Evolutionary conservation across 2,797 vertebrate species (phyloP), one percentile per base, ranked within the genome.

Genomic region (Morus bassanus): DNA sequence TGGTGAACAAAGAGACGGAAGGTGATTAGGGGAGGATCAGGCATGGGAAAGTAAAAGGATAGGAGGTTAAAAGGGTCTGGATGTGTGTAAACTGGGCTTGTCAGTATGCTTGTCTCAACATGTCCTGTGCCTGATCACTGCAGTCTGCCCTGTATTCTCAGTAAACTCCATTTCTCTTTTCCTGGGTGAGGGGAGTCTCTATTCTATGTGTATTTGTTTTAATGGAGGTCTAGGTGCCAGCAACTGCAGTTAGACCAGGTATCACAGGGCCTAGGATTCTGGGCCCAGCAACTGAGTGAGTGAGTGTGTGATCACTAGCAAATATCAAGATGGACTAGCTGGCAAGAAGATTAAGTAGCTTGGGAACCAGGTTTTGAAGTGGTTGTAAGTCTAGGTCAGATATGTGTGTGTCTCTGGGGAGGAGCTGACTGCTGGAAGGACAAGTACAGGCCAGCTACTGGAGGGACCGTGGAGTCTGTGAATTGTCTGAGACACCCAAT

Each of bases 101-200:
- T n/a, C 3, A 24, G 27, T 35, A n/a, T 0, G 0, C 9, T 63
- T 68, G 18, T 59, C 18, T 70, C 35, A 39, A 37, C 18, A 46
- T 28, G 43, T 14, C 25, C 46, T 64, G 21, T 0, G 0, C 16
- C 2, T 18, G 13, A 6, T 53, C 39, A 17, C 21, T 63, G 43
- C 11, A 15, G 6, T n/a, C 59, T 83, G 31, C 43, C 5, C 11
- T 45, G 25, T 25, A 16, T 57, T 51, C 56, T 70, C 65, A 59
- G 11, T 25, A 63, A 81, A 37, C 2, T 76, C 15, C 21, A 25
- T 46, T 77, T 86, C 43, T 91, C 0, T 64, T 75, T 89, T 46
- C 10, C 21, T 59, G 24, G 3, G 9, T 46, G 11, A 64, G 1
- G 14, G 5, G 5, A 3, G 2, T 70, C 56, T 60, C 41, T 76